Evolutionary conservation across 2,113 vertebrate genomes (phyloP).

Genomic region (Cranoglanis bouderius): DNA sequence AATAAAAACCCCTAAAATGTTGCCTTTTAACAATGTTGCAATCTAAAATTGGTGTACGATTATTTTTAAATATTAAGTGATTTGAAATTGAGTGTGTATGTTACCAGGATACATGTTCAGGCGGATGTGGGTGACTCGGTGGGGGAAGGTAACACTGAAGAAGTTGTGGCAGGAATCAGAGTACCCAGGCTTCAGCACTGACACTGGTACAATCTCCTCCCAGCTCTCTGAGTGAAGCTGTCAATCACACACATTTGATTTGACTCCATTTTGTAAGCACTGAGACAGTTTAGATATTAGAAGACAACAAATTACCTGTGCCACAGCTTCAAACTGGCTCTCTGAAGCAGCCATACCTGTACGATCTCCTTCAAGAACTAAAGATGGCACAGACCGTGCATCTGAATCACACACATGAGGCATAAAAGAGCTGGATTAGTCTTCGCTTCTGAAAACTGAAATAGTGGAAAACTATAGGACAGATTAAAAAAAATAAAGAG

Average conservation of each 20-base stretch:
- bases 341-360: slow-evolving; percentile 73
- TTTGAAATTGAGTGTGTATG: background rate
- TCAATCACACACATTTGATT: slow-evolving; percentile 43
- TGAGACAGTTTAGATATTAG: background rate
- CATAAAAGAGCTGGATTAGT: background rate
- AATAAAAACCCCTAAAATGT: background rate
- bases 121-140: slow-evolving; percentile 80
- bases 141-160: slow-evolving; percentile 65
- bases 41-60: background rate
- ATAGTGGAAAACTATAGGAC: background rate
- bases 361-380: slow-evolving; percentile 68
- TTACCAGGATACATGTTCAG: slow-evolving; percentile 84
- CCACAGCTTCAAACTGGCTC: slow-evolving; percentile 66
- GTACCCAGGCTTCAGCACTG: slow-evolving; percentile 71
- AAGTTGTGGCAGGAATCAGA: slow-evolving; percentile 76
- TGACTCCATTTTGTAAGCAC: background rate
- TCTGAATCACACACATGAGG: slow-evolving; percentile 58
- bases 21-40: background rate
- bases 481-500: background rate
- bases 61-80: background rate
- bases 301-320: slow-evolving; percentile 64
- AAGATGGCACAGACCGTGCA: slow-evolving; percentile 37
- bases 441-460: background rate
- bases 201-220: slow-evolving; percentile 73
- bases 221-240: slow-evolving; percentile 78